Percentiles rank a stretch among this genome's conserved stretches.
Evolutionary conservation across 2,888 invertebrate species (phyloP).

Genomic region (Melitaea athalia): DNA sequence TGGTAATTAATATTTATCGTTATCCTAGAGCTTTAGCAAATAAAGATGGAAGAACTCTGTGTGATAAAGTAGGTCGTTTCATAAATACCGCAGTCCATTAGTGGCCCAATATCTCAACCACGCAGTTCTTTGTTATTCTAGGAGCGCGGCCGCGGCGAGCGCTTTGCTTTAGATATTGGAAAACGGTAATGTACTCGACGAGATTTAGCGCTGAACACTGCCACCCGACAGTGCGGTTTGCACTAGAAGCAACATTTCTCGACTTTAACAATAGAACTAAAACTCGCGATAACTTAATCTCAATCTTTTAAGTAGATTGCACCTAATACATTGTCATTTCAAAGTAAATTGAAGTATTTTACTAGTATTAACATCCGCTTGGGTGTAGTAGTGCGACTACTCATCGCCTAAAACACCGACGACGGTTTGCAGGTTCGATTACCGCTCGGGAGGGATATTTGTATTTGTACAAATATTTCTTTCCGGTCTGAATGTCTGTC

Average conservation of each 20-base stretch:
- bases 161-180: constrained; percentile 76
- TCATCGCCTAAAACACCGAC: no score
- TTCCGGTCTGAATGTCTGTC: no score
- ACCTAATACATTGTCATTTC: neutral
- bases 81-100: constrained; percentile 74
- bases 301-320: neutral
- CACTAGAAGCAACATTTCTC: constrained; percentile 28
- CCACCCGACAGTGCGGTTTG: constrained; percentile 39
- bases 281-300: neutral
- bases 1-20: constrained; percentile 31
- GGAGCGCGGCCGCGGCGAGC: constrained; percentile 64
- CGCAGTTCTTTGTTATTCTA: constrained; percentile 78
- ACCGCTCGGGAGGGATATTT: no score
- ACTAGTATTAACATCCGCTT: no score
- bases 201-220: constrained; percentile 64
- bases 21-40: constrained; percentile 34
- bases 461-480: no score
- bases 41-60: constrained; percentile 41
- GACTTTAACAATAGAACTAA: constrained; percentile 7
- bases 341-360: no score
- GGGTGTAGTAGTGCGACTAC: no score
- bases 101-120: constrained; percentile 71
- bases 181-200: constrained; percentile 75
- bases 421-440: no score
- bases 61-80: constrained; percentile 56